Evolutionary conservation across 2,113 vertebrate species (phyloP), one percentile per base, ranked within the genome.

Genomic region (Tetrax tetrax): DNA sequence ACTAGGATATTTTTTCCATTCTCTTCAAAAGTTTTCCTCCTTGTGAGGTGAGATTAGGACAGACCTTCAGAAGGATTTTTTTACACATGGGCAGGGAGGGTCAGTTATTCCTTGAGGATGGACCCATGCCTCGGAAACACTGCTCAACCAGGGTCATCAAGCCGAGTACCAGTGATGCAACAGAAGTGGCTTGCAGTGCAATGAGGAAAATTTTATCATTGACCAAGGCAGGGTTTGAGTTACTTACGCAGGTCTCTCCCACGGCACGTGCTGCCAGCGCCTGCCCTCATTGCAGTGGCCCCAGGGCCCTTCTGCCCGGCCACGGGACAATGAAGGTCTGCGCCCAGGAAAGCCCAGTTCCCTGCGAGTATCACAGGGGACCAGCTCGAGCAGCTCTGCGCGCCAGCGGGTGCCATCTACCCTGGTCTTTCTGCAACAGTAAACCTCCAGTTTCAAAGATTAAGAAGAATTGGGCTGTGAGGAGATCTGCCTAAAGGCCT

Each of bases 321-420:
- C 56, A 5, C 14, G 1, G 31, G 31, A 23, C 1, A 0, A 16
- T 3, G 41, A 12, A 12, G 6, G 12, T 4, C 22, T 5, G 20
- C 2, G 0, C 31, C 29, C 2, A 0, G n/a, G n/a, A 76, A 35
- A 78, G 37, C 25, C 17, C 65, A 5, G 4, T 1, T 45, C 47
- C 74, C 53, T 4, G 10, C 1, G 21, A 13, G 38, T 0, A 1
- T 23, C 25, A 14, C n/a, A 20, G 19, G 29, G n/a, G 37, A 61
- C 7, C 3, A 41, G 6, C 15, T 3, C 5, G 14, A 35, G 41
- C 81, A 78, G 43, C 76, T 65, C 65, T 5, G 3, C 57, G 21
- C 6, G 0, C 15, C 61, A 22, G 0, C 53, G 23, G 23, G 60
- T 37, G n/a, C 50, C 60, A 14, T 6, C 33, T 13, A 43, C 37